phyloP scores from a whole-genome alignment of 2,797 vertebrate genomes.

The Hippocampus kuda region DNA sequence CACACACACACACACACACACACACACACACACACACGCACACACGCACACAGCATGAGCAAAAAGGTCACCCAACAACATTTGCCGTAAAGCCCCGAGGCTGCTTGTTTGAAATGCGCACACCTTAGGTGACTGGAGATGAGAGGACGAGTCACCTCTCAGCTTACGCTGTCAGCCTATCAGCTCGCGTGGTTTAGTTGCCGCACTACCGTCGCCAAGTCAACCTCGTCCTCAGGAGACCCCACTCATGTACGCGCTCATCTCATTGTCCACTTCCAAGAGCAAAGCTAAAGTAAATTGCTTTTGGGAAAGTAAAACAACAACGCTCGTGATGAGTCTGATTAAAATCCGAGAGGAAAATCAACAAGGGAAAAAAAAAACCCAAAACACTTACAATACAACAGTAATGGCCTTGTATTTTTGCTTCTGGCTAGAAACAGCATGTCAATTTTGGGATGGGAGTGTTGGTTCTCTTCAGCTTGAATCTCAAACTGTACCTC shows the following conservation, averaged over 20 bases:
- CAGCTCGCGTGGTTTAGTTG: background rate
- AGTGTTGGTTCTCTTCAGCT: no score
- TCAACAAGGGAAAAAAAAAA: no score
- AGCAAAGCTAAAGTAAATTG: background rate
- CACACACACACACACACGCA: background rate
- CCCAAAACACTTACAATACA: no score
- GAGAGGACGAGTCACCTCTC: background rate
- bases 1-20: background rate
- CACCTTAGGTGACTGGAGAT: background rate
- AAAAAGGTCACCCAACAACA: slow-evolving; percentile 2
- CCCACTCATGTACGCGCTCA: background rate
- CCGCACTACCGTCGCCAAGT: background rate
- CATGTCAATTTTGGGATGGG: background rate
- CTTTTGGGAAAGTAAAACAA: background rate
- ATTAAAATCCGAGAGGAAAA: background rate
- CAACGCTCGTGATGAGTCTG: background rate
- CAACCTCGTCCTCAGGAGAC: background rate
- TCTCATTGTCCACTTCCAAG: slow-evolving; percentile 4
- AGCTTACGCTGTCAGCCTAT: background rate
- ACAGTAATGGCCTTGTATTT: no score
- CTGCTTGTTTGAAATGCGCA: background rate
- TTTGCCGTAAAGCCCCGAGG: background rate
- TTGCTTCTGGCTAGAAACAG: background rate
- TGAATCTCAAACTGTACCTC: no score
- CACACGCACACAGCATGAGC: background rate